A percentile compares a stretch with the other conserved stretches of the same genome.
Conservation (phyloP, 2,888 invertebrate genomes). For the Diplazon laetatorius region DNA sequence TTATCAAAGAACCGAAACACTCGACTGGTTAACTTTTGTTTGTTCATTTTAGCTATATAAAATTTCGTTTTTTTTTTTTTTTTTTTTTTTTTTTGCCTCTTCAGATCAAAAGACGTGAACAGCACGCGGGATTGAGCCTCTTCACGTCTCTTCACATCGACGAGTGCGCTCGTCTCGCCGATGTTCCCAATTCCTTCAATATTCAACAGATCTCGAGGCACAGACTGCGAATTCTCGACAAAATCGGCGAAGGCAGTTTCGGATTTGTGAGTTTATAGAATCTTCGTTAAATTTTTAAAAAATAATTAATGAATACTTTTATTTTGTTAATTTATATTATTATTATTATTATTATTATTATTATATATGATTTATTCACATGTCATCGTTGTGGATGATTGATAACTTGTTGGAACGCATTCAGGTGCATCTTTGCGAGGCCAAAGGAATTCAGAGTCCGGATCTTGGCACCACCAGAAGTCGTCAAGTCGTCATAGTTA, state of each 20-base stretch:
- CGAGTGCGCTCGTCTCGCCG: constrained; percentile 83
- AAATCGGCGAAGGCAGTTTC: constrained; percentile 94
- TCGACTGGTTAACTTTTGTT: constrained; percentile 8
- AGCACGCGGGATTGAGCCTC: constrained; percentile 87
- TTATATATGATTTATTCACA: no score
- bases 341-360: no score
- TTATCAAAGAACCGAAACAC: constrained; percentile 1
- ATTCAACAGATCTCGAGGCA: constrained; percentile 88
- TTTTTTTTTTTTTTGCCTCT: constrained; percentile 81
- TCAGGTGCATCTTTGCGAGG: constrained; percentile 90
- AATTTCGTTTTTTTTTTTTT: constrained; percentile 79
- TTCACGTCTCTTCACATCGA: constrained; percentile 90
- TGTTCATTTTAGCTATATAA: not conserved
- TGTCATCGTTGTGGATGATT: no score
- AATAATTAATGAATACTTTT: no score
- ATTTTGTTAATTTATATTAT: no score
- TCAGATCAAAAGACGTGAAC: constrained; percentile 86
- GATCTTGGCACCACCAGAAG: constrained; percentile 85
- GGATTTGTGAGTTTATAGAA: constrained; percentile 87
- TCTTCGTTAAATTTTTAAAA: not conserved
- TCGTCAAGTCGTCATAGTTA: constrained; percentile 89
- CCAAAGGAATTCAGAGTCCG: constrained; percentile 87
- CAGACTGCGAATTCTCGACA: constrained; percentile 91
- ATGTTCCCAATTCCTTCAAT: constrained; percentile 72
- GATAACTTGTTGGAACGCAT: no score